Base-by-base conservation (phyloP, 2,797 vertebrate genomes). In the Anguilla marmorata region DNA sequence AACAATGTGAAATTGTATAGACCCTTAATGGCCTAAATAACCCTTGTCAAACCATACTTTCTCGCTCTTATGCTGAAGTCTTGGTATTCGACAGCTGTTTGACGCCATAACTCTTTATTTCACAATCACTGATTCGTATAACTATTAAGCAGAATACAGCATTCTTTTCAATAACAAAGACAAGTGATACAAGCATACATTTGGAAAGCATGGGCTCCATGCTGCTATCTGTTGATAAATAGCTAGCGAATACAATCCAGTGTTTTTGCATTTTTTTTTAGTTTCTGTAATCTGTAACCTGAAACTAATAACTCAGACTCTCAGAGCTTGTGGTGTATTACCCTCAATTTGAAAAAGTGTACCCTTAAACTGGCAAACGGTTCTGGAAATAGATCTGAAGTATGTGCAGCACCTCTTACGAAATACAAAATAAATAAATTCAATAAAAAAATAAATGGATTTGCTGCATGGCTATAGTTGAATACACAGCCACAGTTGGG, bases 281-380 rank as follows among this genome's bases (percentile, higher is more conserved):
- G 8, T 37, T 66, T 66, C 24, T 24, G 63, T 66, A 66, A 69
- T 45, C 74, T 41, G 74, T 41, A 19, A 79, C 37, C 74, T 79
- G 33, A 79, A 41, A 41, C 16, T 45, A 79, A 79, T 79, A 21
- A 79, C 41, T 79, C 74, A 79, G 33, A 79, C 74, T 5, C 45
- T 79, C 74, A 41, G 66, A 12, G 33, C 14, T 16, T 79, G 74
- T 14, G 74, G 33, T 37, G 74, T 16, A 41, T 37, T 45, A 79
- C 33, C 16, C 37, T 21, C 37, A 79, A 79, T 79, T 79, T 79
- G 74, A 79, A 41, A 79, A 41, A 41, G 37, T 79, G 74, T 79
- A 79, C 74, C 33, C 74, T 41, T 11, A 37, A 74, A 76, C 72
- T 33, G 72, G 72, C 33, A 79, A 19, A 16, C 11, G 30, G 33